Base-by-base conservation (phyloP, 2,113 vertebrate genomes). In the Pseudopodoces humilis region DNA sequence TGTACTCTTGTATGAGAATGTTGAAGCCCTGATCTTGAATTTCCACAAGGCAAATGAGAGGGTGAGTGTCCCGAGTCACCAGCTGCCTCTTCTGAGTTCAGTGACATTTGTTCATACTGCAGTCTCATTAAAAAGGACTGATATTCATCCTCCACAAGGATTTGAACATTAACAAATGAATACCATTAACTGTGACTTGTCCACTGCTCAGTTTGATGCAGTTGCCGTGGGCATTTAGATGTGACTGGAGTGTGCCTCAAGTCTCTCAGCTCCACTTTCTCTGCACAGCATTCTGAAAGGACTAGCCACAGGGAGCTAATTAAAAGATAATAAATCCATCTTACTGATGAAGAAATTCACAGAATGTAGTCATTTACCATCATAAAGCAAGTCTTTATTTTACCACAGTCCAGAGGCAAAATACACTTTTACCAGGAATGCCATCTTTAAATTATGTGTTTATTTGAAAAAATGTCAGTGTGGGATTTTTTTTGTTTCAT, bases 291-390 rank as follows among this genome's bases (percentile, higher is more conserved):
- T 98, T 98, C 97, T 98, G 98, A 98, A 97, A 98, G 98, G 98
- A 98, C 97, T 97, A 98, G 98, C 98, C 98, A 98, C 97, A 98
- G 98, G 98, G 98, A 99, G 98, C 98, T 99, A 98, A 99, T 99
- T 99, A 99, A 98, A 98, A 98, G 98, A 98, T 98, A 98, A 98
- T 98, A 98, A 99, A 99, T 99, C 98, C 99, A 98, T 98, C 98
- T 98, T 98, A 98, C 98, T 99, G 99, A 99, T 99, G 98, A 99
- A 99, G 98, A 98, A 99, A 98, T 98, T 99, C 98, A 98, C 98
- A 96, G 98, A 96, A 98, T 97, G 96, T 97, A 97, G 98, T 98
- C 92, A 96, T 97, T 97, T 98, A 98, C 97, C 98, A 98, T 98
- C 98, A 96, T 95, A 97, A 98, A 97, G 96, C 97, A 98, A 98